Evolutionary conservation across 2,113 vertebrate genomes (phyloP).

Genomic region (Oreochromis tanganicae): DNA sequence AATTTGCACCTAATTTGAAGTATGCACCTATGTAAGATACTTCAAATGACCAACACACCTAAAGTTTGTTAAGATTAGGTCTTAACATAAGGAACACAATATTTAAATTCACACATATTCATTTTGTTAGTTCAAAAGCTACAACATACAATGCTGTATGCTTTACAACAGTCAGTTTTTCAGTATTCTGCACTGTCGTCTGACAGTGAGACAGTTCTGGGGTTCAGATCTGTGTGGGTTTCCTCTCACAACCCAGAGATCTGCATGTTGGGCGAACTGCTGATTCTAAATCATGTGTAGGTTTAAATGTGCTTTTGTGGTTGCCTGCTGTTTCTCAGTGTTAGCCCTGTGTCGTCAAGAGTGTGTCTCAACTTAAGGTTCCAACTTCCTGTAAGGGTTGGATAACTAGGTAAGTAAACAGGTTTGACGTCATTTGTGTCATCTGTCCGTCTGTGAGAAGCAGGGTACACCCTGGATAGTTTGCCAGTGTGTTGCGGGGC

Average conservation of each 20-base stretch:
- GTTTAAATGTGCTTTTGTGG: not conserved
- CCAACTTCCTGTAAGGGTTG: not conserved
- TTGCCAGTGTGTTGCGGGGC: not conserved
- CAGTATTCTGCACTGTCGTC: not conserved
- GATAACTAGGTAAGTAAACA: accelerated
- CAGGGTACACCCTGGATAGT: not conserved
- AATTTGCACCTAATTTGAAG: not conserved
- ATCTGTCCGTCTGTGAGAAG: accelerated
- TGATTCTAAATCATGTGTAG: not conserved
- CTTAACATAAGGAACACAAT: not conserved
- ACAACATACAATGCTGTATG: not conserved
- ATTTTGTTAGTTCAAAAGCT: not conserved
- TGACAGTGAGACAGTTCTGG: not conserved
- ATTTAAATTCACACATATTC: accelerated
- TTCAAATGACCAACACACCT: not conserved
- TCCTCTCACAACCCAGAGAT: not conserved
- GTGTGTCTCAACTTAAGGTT: not conserved
- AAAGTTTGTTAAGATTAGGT: not conserved
- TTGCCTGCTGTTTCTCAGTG: not conserved
- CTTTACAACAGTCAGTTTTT: not conserved
- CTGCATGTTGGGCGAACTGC: not conserved
- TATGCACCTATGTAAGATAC: not conserved
- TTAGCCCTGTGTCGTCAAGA: not conserved
- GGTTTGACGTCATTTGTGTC: not conserved
- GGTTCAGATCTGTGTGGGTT: not conserved